Percentiles rank a stretch among this genome's conserved stretches.
Evolutionary conservation across 2,888 invertebrate species (phyloP).

Genomic region (Campaea margaritaria): DNA sequence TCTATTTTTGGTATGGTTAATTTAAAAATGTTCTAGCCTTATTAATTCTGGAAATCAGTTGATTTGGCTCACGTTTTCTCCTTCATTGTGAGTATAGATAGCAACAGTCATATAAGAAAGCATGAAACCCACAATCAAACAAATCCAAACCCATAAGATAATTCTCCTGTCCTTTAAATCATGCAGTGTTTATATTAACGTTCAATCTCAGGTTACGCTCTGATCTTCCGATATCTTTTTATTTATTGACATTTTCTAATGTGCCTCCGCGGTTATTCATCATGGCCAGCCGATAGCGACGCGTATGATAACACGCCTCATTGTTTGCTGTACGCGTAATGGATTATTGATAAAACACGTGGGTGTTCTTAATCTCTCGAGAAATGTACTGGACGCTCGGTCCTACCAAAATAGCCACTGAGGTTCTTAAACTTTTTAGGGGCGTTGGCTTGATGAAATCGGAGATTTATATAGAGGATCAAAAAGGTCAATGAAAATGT

Average conservation of each 20-base stretch:
- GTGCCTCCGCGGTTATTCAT: constrained; percentile 73
- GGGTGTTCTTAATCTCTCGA: constrained; percentile 81
- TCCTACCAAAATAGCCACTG: constrained; percentile 60
- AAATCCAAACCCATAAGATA: constrained; percentile 6
- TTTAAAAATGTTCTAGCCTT: too few species aligned
- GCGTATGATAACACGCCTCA: constrained; percentile 75
- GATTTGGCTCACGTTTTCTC: not conserved
- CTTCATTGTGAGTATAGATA: not conserved
- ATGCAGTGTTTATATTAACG: constrained; percentile 17
- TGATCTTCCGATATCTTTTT: constrained; percentile 80
- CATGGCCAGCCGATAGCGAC: constrained; percentile 69
- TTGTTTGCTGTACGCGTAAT: constrained; percentile 82
- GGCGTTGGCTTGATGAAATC: not conserved
- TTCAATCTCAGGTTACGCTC: constrained; percentile 39
- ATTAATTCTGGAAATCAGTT: not conserved
- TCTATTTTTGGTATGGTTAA: too few species aligned
- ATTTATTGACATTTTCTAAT: constrained; percentile 85
- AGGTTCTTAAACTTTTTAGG: constrained; percentile 24
- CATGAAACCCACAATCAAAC: not conserved
- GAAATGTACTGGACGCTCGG: constrained; percentile 69
- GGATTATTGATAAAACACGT: constrained; percentile 84
- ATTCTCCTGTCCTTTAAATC: constrained; percentile 13
- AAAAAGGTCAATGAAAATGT: too few species aligned
- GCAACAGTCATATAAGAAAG: not conserved
- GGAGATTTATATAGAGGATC: too few species aligned